These are phyloP conservation scores for Acridotheres tristis DNA, from an alignment of 2,797 vertebrate species.

Conservation along the genomic window DNA sequence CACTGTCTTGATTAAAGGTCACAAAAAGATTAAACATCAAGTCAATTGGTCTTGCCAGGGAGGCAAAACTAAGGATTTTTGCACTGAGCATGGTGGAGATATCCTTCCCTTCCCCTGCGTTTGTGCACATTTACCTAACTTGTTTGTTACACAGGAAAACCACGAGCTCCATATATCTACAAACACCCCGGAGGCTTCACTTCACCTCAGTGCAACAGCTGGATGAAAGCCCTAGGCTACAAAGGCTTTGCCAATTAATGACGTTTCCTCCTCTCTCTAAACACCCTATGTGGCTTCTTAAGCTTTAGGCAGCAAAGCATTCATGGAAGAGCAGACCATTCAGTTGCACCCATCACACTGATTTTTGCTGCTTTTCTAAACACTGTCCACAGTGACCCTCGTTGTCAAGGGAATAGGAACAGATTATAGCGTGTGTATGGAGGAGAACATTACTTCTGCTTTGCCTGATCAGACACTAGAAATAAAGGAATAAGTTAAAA, in stretches of 20 bases:
- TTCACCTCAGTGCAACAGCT: not conserved
- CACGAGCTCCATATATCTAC: not conserved
- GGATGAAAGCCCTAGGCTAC: not conserved
- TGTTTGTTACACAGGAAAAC: not conserved
- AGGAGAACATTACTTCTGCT: not conserved
- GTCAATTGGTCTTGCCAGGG: not conserved
- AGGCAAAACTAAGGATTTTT: not conserved
- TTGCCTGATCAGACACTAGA: not conserved
- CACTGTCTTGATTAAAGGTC: not conserved
- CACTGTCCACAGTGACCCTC: not conserved
- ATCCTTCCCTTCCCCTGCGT: not conserved
- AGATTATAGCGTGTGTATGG: not conserved
- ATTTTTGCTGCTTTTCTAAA: constrained; percentile 16
- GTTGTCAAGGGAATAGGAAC: not conserved
- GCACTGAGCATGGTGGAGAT: not conserved
- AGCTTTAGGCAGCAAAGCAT: constrained; percentile 19
- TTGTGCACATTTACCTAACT: not conserved
- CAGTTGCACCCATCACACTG: not conserved
- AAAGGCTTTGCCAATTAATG: not conserved
- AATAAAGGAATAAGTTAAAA: not conserved
- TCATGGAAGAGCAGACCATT: not conserved
- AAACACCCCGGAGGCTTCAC: not conserved
- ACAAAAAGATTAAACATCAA: not conserved
- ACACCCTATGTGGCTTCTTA: not conserved
- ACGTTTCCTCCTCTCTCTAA: constrained; percentile 19